Percentiles rank a stretch among this genome's conserved stretches.
These are phyloP conservation scores for Cataglyphis altisquamis DNA, from an alignment of 2,888 invertebrate genomes.

Conservation along the genomic window DNA sequence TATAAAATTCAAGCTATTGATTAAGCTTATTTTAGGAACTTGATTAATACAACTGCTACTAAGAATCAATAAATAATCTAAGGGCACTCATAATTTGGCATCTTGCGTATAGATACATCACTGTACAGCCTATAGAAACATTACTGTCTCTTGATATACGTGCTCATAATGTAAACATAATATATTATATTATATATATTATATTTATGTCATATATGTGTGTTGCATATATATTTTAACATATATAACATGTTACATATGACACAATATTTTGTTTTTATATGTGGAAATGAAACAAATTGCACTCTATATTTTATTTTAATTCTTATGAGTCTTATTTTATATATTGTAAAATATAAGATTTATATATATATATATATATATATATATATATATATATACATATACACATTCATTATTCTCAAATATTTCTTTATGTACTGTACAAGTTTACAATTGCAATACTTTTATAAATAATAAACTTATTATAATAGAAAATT, in stretches of 20 bases:
- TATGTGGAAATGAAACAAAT: background rate
- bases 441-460: background rate
- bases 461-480: slow-evolving; percentile 3
- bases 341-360: background rate
- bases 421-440: background rate
- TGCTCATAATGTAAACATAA: no score
- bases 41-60: no score
- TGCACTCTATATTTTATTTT: background rate
- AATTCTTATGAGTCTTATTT: background rate
- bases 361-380: background rate
- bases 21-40: no score
- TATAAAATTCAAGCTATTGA: no score
- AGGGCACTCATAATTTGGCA: no score
- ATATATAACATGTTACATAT: background rate
- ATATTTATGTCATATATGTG: background rate
- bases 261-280: no score
- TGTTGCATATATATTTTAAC: background rate
- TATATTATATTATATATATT: no score
- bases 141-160: no score
- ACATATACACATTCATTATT: background rate
- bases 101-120: no score
- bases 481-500: background rate
- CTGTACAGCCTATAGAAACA: no score
- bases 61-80: no score
- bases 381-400: no score